phyloP scores from a whole-genome alignment of 2,888 invertebrate species.

The Camponotus fellah region DNA sequence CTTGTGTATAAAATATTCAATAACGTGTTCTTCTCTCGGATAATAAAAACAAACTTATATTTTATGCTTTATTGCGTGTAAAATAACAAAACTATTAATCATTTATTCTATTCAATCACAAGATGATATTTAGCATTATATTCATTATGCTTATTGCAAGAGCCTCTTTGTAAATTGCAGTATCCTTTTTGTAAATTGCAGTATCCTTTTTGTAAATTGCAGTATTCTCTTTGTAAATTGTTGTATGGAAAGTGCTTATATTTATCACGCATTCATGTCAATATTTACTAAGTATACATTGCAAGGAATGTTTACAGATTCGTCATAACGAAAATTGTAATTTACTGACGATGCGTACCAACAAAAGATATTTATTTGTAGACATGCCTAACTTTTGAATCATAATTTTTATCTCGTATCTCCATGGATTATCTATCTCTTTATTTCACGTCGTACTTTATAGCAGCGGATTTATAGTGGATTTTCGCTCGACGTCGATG shows the following conservation, averaged over 20 bases:
- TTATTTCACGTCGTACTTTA: slow-evolving; percentile 33
- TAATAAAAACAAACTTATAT: not conserved
- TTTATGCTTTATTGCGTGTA: not conserved
- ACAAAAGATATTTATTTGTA: slow-evolving; percentile 41
- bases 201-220: too few relatives aligned
- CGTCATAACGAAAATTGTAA: not conserved
- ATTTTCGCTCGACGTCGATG: slow-evolving; percentile 29
- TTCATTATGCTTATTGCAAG: not conserved
- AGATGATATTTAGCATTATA: not conserved
- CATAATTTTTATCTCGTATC: slow-evolving; percentile 39
- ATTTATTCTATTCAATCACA: not conserved
- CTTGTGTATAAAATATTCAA: not conserved
- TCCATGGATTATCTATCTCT: slow-evolving; percentile 45
- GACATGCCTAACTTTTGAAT: slow-evolving; percentile 28
- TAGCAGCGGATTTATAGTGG: slow-evolving; percentile 45
- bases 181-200: too few relatives aligned
- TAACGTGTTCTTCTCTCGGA: not conserved
- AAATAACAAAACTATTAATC: not conserved
- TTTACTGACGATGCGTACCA: not conserved
- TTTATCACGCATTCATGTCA: not conserved
- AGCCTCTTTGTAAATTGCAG: too few relatives aligned
- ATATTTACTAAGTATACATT: slow-evolving; percentile 6
- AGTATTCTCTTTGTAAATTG: not conserved
- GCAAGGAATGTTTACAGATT: not conserved
- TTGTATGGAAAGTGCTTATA: not conserved